A percentile compares a stretch with the other conserved stretches of the same genome.
Evolutionary conservation across 2,113 vertebrate genomes (phyloP).

Genomic region (Solea solea): DNA sequence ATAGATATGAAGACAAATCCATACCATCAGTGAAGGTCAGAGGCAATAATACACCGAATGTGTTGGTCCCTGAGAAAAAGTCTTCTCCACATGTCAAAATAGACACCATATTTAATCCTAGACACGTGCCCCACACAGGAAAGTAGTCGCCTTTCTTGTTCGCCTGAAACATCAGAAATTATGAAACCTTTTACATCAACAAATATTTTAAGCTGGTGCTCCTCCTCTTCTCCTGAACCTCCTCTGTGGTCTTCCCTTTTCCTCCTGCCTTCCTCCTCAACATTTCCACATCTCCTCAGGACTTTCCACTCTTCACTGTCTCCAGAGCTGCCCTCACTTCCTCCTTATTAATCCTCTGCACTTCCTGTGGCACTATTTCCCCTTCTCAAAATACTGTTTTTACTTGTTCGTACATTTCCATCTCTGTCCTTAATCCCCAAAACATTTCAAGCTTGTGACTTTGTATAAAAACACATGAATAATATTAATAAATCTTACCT

Average conservation of each 20-base stretch:
- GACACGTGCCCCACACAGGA: constrained; percentile 95
- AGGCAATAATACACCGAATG: constrained; percentile 76
- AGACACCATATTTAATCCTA: constrained; percentile 88
- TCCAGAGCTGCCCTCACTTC: no score
- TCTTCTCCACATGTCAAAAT: constrained; percentile 82
- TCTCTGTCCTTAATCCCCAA: not conserved
- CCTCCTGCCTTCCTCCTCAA: no score
- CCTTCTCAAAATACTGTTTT: no score
- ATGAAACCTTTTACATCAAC: not conserved
- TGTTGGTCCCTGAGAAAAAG: constrained; percentile 83
- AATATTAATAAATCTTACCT: constrained; percentile 74
- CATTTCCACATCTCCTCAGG: no score
- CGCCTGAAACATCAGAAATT: constrained; percentile 78
- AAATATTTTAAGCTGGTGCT: not conserved
- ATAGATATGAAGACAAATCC: not conserved
- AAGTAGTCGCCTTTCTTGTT: constrained; percentile 89
- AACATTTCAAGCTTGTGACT: not conserved
- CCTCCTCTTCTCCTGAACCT: constrained; percentile 51
- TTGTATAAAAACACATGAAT: no score
- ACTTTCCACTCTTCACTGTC: no score
- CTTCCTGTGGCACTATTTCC: no score
- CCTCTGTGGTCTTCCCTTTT: no score
- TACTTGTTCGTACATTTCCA: no score
- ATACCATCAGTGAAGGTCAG: constrained; percentile 88
- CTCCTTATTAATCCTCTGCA: no score